phyloP scores from a whole-genome alignment of 2,888 invertebrate species.

The Orchesella flavescens region DNA sequence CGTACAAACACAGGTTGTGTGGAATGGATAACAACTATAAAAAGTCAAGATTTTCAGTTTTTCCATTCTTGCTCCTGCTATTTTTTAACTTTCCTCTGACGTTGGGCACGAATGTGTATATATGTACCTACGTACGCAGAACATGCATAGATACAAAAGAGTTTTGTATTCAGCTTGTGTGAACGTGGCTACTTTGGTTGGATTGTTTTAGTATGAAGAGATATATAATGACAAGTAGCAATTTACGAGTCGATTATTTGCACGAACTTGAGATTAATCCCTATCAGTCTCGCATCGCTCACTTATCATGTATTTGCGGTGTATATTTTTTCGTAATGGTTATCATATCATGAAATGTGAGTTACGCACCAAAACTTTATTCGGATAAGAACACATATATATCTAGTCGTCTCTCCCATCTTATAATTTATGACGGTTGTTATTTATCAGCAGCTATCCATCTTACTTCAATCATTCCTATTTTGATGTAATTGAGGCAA shows the following conservation, averaged over 20 bases:
- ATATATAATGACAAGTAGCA: conserved; percentile 65
- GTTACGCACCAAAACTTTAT: too few species aligned
- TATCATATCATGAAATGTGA: not conserved
- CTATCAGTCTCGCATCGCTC: conserved; percentile 64
- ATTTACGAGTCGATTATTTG: conserved; percentile 65
- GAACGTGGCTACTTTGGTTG: conserved; percentile 34
- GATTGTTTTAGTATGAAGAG: conserved; percentile 37
- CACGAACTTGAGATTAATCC: conserved; percentile 62
- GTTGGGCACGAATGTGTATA: conserved; percentile 32
- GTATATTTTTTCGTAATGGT: too few species aligned
- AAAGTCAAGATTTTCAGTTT: conserved; percentile 8
- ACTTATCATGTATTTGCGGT: conserved; percentile 48
- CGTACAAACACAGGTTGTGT: not conserved
- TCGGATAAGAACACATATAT: not conserved
- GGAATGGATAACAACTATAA: conserved; percentile 24
- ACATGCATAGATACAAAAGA: conserved; percentile 9
- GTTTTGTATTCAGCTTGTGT: conserved; percentile 33
- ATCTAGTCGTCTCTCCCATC: not conserved
- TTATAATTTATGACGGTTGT: conserved; percentile 36
- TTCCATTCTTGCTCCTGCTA: conserved; percentile 3
- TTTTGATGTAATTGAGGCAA: conserved; percentile 45
- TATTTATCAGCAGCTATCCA: conserved; percentile 49
- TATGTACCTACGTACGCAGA: not conserved
- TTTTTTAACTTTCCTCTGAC: conserved; percentile 18
- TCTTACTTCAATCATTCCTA: conserved; percentile 37